Evolutionary conservation across 2,113 vertebrate species (phyloP), one percentile per base, ranked within the genome.

Genomic region (Phoenicopterus ruber): DNA sequence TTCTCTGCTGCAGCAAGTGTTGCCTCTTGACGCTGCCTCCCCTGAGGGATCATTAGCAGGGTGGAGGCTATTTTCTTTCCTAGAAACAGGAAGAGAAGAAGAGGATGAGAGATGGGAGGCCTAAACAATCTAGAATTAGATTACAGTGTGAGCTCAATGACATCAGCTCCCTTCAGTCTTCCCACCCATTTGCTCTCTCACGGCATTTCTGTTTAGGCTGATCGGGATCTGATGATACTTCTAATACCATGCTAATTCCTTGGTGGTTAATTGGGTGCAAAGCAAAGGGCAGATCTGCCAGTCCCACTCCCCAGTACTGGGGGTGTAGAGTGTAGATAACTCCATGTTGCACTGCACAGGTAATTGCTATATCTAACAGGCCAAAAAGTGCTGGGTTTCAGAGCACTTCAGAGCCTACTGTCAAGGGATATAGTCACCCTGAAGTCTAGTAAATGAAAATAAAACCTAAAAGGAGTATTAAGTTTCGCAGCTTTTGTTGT

Each of bases 21-120:
- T 96, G 95, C 96, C 96, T 97, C 82, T 94, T 94, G 95, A 90
- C 22, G 69, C 84, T 69, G 78, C 84, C 70, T 96, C 73, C 94
- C 93, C 65, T 11, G 85, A 73, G 95, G 70, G 66, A 70, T 94
- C 91, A 73, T 95, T 93, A 92, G 84, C 84, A 93, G 93, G 96
- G 94, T 91, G 95, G 96, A 95, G 96, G 96, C 91, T 84, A 32
- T 93, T 85, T 47, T 65, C 71, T 95, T 96, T 90, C 96, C 96
- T 97, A 96, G 95, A 97, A 97, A 96, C 81, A 97, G 96, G 95
- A 97, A 97, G 83, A 94, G 93, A 61, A 91, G 92, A 88, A 86
- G 81, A 93, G 84, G 65, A 74, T 85, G 89, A 95, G 89, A 94
- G 86, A 82, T 96, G 91, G 78, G 91, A 96, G 81, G 84, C 91